Evolutionary conservation across 2,888 invertebrate species (phyloP).

Genomic region (Griposia aprilina): DNA sequence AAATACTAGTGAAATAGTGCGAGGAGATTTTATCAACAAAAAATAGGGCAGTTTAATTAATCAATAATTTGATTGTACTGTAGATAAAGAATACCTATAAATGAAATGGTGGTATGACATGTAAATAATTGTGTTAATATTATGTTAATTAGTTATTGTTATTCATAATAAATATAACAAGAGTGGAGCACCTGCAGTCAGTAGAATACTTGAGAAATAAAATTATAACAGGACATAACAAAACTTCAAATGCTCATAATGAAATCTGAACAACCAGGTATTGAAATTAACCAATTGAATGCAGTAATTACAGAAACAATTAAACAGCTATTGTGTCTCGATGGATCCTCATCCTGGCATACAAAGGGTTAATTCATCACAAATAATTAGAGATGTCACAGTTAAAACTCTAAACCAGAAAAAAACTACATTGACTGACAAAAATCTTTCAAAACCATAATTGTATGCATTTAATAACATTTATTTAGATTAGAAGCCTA

Average conservation of each 20-base stretch:
- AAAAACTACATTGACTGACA: neutral
- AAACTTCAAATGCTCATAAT: neutral
- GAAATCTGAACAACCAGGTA: neutral
- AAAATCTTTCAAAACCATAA: neutral
- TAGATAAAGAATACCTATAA: no score
- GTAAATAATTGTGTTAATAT: no score
- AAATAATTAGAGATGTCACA: conserved; percentile 29
- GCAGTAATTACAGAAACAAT: no score
- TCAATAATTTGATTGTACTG: no score
- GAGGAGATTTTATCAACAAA: neutral
- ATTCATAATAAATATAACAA: neutral
- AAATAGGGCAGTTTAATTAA: no score
- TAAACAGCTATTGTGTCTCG: no score
- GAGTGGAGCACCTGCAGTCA: neutral
- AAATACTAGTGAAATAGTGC: neutral
- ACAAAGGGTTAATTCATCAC: neutral
- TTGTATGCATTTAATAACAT: no score
- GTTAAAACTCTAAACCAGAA: no score
- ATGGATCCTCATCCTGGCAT: no score
- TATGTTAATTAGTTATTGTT: no score
- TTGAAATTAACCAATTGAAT: neutral
- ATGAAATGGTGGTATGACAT: no score
- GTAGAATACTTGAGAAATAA: neutral
- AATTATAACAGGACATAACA: neutral
- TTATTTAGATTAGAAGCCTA: neutral